Percentiles rank a stretch among this genome's conserved stretches.
Evolutionary conservation across 2,113 vertebrate species (phyloP).

Genomic region (Hypomesus transpacificus): DNA sequence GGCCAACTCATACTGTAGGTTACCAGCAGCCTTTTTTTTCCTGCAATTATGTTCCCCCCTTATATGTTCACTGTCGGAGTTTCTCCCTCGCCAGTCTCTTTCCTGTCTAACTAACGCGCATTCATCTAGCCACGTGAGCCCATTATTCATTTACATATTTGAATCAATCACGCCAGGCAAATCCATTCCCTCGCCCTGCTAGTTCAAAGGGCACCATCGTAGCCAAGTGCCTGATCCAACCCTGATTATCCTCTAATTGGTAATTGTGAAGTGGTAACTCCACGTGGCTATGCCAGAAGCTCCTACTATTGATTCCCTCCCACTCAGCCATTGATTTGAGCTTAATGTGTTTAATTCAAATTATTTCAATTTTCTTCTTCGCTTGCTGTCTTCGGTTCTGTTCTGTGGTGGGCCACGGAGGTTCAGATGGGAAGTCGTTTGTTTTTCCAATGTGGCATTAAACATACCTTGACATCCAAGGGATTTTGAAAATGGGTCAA

Average conservation of each 20-base stretch:
- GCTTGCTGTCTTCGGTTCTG: not conserved
- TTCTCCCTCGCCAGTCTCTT: no score
- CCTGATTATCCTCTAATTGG: constrained; percentile 53
- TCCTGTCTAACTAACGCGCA: no score
- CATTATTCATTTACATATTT: constrained; percentile 26
- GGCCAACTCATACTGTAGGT: no score
- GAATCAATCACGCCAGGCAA: constrained; percentile 25
- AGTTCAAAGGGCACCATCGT: constrained; percentile 44
- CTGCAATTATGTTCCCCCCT: no score
- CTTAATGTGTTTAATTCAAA: constrained; percentile 55
- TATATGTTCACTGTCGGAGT: no score
- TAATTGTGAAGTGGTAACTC: constrained; percentile 46
- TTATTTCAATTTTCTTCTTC: constrained; percentile 32
- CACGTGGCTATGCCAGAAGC: constrained; percentile 24
- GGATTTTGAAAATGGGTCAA: constrained; percentile 55
- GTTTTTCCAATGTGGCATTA: not conserved
- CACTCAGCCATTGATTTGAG: constrained; percentile 41
- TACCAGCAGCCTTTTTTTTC: no score
- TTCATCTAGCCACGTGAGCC: not conserved
- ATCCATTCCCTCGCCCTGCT: constrained; percentile 17
- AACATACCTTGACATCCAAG: constrained; percentile 29
- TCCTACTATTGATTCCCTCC: constrained; percentile 36
- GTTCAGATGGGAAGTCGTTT: no score
- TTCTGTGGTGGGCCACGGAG: not conserved
- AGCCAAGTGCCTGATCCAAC: constrained; percentile 49